Conservation (phyloP, 2,113 vertebrate genomes). For the Cavia porcellus region DNA sequence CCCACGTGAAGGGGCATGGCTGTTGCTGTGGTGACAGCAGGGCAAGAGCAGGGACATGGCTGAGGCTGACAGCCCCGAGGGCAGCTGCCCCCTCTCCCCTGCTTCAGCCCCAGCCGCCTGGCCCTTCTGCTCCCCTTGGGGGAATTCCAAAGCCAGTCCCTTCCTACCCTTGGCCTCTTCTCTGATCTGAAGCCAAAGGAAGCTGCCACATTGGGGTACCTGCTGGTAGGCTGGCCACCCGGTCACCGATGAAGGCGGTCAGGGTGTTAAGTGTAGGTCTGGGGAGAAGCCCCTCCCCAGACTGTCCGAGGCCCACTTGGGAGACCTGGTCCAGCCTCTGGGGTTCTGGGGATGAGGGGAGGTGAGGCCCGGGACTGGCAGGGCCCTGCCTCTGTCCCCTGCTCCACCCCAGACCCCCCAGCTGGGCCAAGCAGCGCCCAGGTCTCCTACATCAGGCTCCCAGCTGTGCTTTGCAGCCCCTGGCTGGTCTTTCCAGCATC, state of each 20-base stretch:
- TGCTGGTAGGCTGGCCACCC: accelerated
- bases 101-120: accelerated
- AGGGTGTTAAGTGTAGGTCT: background rate
- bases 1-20: accelerated
- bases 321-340: background rate
- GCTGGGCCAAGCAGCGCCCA: accelerated
- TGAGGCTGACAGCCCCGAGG: background rate
- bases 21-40: slow-evolving; percentile 47
- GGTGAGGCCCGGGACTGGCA: background rate
- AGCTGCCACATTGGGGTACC: background rate
- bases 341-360: background rate
- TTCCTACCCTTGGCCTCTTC: accelerated
- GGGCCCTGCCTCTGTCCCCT: background rate
- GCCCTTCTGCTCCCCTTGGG: background rate
- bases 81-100: background rate
- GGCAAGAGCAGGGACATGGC: background rate
- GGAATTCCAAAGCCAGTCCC: background rate
- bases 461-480: background rate
- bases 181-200: background rate
- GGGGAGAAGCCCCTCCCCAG: background rate
- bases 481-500: background rate
- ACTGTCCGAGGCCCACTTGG: background rate
- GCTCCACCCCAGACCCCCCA: accelerated
- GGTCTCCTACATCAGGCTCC: background rate
- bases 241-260: accelerated